Evolutionary conservation across 2,888 invertebrate species (phyloP).

Genomic region (Leucozona laternaria): DNA sequence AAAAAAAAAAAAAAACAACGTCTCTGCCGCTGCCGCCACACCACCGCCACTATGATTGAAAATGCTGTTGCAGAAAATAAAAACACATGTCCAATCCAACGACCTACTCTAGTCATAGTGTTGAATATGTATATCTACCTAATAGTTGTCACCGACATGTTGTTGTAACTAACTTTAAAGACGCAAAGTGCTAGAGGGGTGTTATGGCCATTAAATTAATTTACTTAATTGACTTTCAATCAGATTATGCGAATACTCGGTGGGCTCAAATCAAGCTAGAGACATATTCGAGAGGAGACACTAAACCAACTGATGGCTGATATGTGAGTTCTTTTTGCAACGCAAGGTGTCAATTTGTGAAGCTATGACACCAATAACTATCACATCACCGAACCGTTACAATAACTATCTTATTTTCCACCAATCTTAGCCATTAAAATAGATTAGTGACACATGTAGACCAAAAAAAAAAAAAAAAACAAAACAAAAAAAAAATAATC

Average conservation of each 20-base stretch:
- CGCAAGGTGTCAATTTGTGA: conserved; percentile 31
- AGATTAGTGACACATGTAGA: conserved; percentile 48
- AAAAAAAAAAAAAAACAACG: not conserved
- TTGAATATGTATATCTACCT: too few species aligned
- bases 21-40: not conserved
- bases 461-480: conserved; percentile 34
- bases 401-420: not conserved
- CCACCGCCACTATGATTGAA: not conserved
- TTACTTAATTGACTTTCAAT: conserved; percentile 74
- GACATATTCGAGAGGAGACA: not conserved
- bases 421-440: conserved; percentile 51
- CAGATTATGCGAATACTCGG: conserved; percentile 46
- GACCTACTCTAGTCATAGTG: conserved; percentile 45
- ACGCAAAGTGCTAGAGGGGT: conserved; percentile 12
- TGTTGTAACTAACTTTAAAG: not conserved
- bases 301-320: not conserved
- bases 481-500: conserved; percentile 37
- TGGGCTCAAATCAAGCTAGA: conserved; percentile 21
- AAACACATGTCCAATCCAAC: conserved; percentile 71
- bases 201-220: conserved; percentile 70
- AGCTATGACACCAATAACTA: conserved; percentile 17
- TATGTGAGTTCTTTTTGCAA: conserved; percentile 13
- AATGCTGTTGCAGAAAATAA: conserved; percentile 37
- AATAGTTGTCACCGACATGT: conserved; percentile 26
- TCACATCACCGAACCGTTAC: not conserved